Conservation (phyloP, 2,797 vertebrate species). For the Trachurus trachurus region DNA sequence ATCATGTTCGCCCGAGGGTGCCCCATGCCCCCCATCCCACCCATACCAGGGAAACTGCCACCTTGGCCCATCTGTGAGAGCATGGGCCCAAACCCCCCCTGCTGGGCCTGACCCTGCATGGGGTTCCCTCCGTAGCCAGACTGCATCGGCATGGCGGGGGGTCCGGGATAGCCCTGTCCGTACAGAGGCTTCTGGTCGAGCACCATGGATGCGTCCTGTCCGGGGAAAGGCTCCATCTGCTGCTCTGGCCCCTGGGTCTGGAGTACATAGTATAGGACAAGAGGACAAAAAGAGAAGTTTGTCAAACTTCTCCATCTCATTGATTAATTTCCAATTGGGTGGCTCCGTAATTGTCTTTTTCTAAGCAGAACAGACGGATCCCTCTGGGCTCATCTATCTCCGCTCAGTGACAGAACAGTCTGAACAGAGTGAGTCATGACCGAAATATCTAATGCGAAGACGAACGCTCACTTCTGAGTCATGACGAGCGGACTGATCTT, state of each 20-base stretch:
- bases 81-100: slow-evolving; percentile 84
- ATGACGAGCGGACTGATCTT: slow-evolving; percentile 17
- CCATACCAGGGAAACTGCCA: slow-evolving; percentile 88
- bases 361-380: slow-evolving; percentile 60
- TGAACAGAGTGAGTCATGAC: slow-evolving; percentile 63
- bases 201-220: slow-evolving; percentile 91
- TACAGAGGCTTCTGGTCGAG: slow-evolving; percentile 94
- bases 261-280: slow-evolving; percentile 33
- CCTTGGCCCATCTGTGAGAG: slow-evolving; percentile 89
- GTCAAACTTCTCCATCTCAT: slow-evolving; percentile 59
- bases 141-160: slow-evolving; percentile 90
- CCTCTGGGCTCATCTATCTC: slow-evolving; percentile 66
- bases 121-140: slow-evolving; percentile 86
- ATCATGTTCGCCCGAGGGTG: slow-evolving; percentile 91
- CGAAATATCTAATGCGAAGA: slow-evolving; percentile 63
- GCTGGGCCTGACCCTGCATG: slow-evolving; percentile 85
- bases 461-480: slow-evolving; percentile 45
- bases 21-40: slow-evolving; percentile 90
- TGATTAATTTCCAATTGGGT: slow-evolving; percentile 68
- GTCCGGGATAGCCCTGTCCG: slow-evolving; percentile 90
- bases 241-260: slow-evolving; percentile 91
- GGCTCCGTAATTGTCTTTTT: slow-evolving; percentile 67
- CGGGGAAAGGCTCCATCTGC: slow-evolving; percentile 90
- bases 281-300: slow-evolving; percentile 53
- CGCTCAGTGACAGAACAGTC: slow-evolving; percentile 56